Conservation (phyloP, 2,888 invertebrate species). For the Nomada goodeniana region DNA sequence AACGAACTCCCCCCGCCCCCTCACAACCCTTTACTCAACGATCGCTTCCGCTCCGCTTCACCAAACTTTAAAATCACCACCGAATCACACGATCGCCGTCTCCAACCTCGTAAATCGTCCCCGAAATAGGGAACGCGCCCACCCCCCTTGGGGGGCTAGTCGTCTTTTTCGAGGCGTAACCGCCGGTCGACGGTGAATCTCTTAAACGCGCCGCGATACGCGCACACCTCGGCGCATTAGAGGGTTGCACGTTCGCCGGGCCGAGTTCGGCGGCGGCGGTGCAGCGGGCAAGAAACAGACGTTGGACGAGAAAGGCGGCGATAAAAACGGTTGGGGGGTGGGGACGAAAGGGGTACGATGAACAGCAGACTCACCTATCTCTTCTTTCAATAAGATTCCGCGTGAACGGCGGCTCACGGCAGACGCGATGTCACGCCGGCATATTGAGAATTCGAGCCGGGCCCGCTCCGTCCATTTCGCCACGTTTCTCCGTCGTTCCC, state of each 20-base stretch:
- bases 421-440: slow-evolving; percentile 70
- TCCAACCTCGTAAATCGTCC: background rate
- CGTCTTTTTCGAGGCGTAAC: background rate
- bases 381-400: slow-evolving; percentile 76
- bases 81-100: too few relatives aligned
- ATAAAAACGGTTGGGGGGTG: background rate
- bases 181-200: slow-evolving; percentile 63
- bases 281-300: slow-evolving; percentile 54
- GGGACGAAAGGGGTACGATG: slow-evolving; percentile 41
- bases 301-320: slow-evolving; percentile 45
- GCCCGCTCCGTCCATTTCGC: slow-evolving; percentile 28
- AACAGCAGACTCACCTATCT: slow-evolving; percentile 65
- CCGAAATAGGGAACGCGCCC: background rate
- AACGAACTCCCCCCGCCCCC: too few relatives aligned
- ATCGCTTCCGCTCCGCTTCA: too few relatives aligned
- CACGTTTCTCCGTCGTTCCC: background rate
- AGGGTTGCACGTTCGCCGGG: slow-evolving; percentile 29
- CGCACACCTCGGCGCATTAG: slow-evolving; percentile 39
- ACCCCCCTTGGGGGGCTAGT: background rate
- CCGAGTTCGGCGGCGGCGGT: background rate
- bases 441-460: slow-evolving; percentile 75
- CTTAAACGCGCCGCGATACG: slow-evolving; percentile 50
- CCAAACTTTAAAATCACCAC: too few relatives aligned
- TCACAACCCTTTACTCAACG: too few relatives aligned
- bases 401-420: slow-evolving; percentile 73